A percentile compares a stretch with the other conserved stretches of the same genome.
Conservation (phyloP, 2,797 vertebrate species). For the Periparus ater region DNA sequence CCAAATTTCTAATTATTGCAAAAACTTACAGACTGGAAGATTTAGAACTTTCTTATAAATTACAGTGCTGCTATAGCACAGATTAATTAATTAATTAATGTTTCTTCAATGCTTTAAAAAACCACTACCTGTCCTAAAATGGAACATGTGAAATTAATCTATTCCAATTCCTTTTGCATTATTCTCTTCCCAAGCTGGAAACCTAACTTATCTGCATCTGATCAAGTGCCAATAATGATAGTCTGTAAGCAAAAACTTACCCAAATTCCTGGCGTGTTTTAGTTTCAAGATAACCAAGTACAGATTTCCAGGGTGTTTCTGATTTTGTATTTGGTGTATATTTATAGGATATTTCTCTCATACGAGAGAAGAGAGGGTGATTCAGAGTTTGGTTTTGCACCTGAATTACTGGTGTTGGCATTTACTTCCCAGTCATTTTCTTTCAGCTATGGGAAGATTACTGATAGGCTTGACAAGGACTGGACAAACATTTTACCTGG, state of each 20-base stretch:
- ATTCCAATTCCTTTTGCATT: slow-evolving; percentile 45
- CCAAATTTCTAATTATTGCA: background rate
- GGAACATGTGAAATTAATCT: slow-evolving; percentile 57
- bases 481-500: background rate
- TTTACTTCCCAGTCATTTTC: background rate
- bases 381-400: background rate
- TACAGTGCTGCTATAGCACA: background rate
- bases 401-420: background rate
- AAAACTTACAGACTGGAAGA: background rate
- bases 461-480: background rate
- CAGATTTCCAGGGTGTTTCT: slow-evolving; percentile 51
- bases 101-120: background rate
- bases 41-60: slow-evolving; percentile 6
- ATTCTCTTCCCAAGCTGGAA: slow-evolving; percentile 15
- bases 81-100: background rate
- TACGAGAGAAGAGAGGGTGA: background rate
- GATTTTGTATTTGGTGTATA: background rate
- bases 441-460: background rate
- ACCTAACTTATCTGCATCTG: slow-evolving; percentile 46
- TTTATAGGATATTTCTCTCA: slow-evolving; percentile 12
- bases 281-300: slow-evolving; percentile 43
- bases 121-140: slow-evolving; percentile 7
- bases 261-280: slow-evolving; percentile 41
- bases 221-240: slow-evolving; percentile 48
- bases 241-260: slow-evolving; percentile 31